Evolutionary conservation across 53 echinoderm and acorn worm species (phyloP), one percentile per base, ranked within the genome.

Genomic region (Holothuria leucospilota): DNA sequence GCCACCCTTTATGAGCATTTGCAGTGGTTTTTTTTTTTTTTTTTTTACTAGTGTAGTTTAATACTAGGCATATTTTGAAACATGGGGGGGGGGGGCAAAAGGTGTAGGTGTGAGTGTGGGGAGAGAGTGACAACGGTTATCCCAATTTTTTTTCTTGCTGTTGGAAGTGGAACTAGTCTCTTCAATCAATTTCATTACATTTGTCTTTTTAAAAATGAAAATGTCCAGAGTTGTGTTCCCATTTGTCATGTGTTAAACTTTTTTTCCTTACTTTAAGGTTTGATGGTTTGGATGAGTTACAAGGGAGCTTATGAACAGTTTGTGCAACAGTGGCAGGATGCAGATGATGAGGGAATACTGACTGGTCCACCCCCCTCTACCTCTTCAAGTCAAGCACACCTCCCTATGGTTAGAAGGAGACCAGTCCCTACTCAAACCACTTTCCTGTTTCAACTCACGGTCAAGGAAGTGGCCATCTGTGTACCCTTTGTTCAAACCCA

Each of bases 221-320:
- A 12, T 53, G n/a, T 80, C 25, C 13, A 20, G 20, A 42, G 20
- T 5, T 80, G 59, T 5, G 1, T 30, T 56, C 26, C 20, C 80
- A 21, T 10, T 56, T 27, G 12, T 21, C 8, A 39, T 42, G 23
- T 46, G 49, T 34, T 16, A 21, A 29, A 72, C 30, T 20, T 74
- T 24, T 74, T 41, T 41, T 74, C 12, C 28, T 74, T 0, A 23
- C 13, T 15, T 64, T 13, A 71, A 94, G 98, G 95, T 66, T 91
- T 95, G 16, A 77, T 95, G 39, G 91, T 97, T 23, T 95, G 93
- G 93, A 90, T 96, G 86, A 93, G 95, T 68, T 95, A 97, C 88
- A 92, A 91, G 29, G 93, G 90, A 11, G 95, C 98, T 58, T 97
- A 97, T 51, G 98, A 97, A 52, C 94, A 95, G 78, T 97, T 95